These are phyloP conservation scores for Cavia aperea DNA, from an alignment of 2,113 vertebrate species.

Conservation along the genomic window DNA sequence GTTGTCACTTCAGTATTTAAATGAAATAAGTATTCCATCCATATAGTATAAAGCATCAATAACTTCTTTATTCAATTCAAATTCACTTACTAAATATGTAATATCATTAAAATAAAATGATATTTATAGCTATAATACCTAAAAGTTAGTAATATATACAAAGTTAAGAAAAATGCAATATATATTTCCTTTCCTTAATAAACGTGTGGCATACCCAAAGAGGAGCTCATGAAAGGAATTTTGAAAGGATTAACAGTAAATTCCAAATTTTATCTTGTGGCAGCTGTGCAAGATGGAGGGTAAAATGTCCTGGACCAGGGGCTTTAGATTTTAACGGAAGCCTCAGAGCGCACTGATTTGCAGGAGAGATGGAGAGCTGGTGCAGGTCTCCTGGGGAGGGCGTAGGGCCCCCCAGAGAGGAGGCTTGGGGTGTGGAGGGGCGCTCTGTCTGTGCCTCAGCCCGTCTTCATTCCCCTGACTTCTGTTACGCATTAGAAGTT, in stretches of 20 bases:
- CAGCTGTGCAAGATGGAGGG: not conserved
- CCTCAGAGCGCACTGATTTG: no score
- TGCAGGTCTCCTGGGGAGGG: no score
- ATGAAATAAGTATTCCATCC: not conserved
- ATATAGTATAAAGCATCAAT: not conserved
- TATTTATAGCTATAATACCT: not conserved
- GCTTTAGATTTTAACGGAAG: not conserved
- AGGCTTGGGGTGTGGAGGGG: no score
- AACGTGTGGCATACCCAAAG: not conserved
- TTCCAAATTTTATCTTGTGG: not conserved
- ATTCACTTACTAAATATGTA: not conserved
- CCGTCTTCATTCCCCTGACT: not conserved
- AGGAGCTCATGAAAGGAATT: not conserved
- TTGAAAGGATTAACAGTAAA: not conserved
- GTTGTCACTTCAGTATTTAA: not conserved
- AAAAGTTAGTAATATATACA: not conserved
- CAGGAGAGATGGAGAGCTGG: no score
- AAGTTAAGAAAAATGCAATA: not conserved
- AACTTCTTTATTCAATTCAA: not conserved
- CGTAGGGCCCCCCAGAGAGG: no score
- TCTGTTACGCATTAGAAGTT: not conserved
- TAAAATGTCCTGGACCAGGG: not conserved
- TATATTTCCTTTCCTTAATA: not conserved
- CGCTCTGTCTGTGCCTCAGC: not conserved
- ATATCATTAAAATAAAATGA: not conserved